Percentiles rank a stretch among this genome's conserved stretches.
Conservation (phyloP, 2,888 invertebrate species). For the Linnaemya tessellans region DNA sequence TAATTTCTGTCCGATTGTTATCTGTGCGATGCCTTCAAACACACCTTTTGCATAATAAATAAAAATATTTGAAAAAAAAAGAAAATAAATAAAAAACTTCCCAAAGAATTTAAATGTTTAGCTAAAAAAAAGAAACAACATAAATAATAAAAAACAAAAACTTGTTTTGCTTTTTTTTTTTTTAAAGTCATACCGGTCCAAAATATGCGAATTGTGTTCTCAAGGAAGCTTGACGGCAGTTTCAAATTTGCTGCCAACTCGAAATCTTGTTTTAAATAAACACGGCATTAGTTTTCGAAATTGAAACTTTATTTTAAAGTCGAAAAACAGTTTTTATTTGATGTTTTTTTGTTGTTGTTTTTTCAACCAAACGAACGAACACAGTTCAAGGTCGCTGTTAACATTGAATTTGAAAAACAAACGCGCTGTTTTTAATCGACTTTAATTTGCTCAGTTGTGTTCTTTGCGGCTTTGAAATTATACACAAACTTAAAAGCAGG, state of each 20-base stretch:
- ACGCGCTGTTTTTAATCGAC: conserved; percentile 30
- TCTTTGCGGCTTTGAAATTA: conserved; percentile 37
- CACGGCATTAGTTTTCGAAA: conserved; percentile 28
- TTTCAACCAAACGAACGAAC: conserved; percentile 36
- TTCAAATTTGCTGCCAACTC: not conserved
- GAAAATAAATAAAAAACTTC: conserved; percentile 48
- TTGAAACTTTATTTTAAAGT: conserved; percentile 49
- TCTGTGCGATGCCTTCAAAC: conserved; percentile 11
- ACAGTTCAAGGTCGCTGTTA: conserved; percentile 69
- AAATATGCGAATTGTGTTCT: conserved; percentile 12
- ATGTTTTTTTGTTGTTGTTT: not conserved
- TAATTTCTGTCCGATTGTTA: conserved; percentile 34
- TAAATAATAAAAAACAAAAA: not conserved
- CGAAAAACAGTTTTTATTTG: conserved; percentile 46
- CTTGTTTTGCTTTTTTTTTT: conserved; percentile 31
- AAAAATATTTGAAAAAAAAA: conserved; percentile 36
- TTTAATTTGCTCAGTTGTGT: conserved; percentile 7
- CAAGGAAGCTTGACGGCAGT: conserved; percentile 28
- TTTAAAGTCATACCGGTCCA: not conserved
- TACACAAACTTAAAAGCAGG: not conserved
- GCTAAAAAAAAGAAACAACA: not conserved
- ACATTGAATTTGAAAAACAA: conserved; percentile 43
- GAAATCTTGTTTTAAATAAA: conserved; percentile 25
- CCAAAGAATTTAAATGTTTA: conserved; percentile 36
- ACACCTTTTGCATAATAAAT: conserved; percentile 55